phyloP scores from a whole-genome alignment of 2,888 invertebrate genomes.

The Pomacea canaliculata region DNA sequence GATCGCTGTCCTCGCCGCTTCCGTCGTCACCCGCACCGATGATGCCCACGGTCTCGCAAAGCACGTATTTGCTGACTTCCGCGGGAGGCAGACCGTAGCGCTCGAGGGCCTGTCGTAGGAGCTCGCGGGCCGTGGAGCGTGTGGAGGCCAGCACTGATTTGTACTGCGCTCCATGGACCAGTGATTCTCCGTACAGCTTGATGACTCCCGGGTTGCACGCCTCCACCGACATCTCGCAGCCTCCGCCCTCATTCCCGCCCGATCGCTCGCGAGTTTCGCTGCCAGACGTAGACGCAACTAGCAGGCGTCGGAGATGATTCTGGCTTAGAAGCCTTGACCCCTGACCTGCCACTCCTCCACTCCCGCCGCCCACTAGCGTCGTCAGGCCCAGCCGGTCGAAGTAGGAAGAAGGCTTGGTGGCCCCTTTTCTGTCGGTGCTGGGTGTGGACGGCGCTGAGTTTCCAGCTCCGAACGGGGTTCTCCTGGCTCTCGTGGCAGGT shows the following conservation, averaged over 20 bases:
- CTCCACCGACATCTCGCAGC: constrained; percentile 57
- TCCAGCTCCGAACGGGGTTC: too few relatives aligned
- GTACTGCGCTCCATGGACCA: constrained; percentile 60
- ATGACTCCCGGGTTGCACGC: constrained; percentile 60
- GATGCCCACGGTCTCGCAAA: constrained; percentile 60
- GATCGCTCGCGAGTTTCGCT: not conserved
- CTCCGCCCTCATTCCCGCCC: not conserved
- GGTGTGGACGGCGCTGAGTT: too few relatives aligned
- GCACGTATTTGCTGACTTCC: constrained; percentile 50
- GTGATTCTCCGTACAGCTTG: constrained; percentile 61
- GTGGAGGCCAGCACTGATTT: constrained; percentile 63
- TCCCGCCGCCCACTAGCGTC: too few relatives aligned
- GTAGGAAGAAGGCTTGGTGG: too few relatives aligned
- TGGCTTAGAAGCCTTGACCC: not conserved
- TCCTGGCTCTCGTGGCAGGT: too few relatives aligned
- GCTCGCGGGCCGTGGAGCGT: constrained; percentile 58
- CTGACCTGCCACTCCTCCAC: too few relatives aligned
- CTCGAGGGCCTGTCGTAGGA: constrained; percentile 63
- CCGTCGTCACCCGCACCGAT: constrained; percentile 22
- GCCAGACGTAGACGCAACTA: not conserved
- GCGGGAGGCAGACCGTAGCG: constrained; percentile 52
- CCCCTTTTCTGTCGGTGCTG: too few relatives aligned
- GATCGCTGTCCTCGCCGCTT: constrained; percentile 4
- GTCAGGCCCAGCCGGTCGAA: too few relatives aligned
- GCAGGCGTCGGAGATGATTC: not conserved